These are phyloP conservation scores for Sturnira hondurensis DNA, from an alignment of 2,113 vertebrate species.

Conservation along the genomic window DNA sequence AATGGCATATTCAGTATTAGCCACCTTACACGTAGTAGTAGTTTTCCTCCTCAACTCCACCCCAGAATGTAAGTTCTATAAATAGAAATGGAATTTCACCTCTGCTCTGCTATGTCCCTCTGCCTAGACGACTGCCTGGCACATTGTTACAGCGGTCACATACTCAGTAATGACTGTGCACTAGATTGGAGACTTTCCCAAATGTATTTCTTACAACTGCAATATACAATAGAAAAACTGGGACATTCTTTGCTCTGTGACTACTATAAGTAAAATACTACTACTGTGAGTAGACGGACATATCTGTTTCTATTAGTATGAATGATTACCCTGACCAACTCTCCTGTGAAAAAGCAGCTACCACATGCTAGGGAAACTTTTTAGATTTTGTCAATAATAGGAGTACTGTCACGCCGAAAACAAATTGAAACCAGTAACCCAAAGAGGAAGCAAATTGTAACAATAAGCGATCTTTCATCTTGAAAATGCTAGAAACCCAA, in stretches of 20 bases:
- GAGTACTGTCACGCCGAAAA: background rate
- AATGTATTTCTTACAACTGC: background rate
- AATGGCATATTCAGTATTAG: background rate
- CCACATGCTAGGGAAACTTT: background rate
- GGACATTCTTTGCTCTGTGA: background rate
- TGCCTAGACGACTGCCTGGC: background rate
- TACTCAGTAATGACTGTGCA: background rate
- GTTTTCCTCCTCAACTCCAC: background rate
- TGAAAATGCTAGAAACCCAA: background rate
- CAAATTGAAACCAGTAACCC: background rate
- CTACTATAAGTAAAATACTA: background rate
- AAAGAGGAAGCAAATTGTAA: background rate
- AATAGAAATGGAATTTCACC: background rate
- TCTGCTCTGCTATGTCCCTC: background rate
- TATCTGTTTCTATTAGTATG: background rate
- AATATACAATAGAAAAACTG: background rate
- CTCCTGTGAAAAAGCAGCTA: background rate
- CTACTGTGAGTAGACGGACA: background rate
- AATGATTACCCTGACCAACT: background rate
- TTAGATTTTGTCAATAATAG: background rate
- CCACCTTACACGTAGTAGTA: background rate
- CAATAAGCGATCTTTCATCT: background rate
- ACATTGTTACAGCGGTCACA: background rate
- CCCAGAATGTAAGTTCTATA: background rate
- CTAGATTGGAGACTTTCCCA: background rate